phyloP scores from a whole-genome alignment of 1,140 invertebrate genomes.

The Drosophila ananassae region DNA sequence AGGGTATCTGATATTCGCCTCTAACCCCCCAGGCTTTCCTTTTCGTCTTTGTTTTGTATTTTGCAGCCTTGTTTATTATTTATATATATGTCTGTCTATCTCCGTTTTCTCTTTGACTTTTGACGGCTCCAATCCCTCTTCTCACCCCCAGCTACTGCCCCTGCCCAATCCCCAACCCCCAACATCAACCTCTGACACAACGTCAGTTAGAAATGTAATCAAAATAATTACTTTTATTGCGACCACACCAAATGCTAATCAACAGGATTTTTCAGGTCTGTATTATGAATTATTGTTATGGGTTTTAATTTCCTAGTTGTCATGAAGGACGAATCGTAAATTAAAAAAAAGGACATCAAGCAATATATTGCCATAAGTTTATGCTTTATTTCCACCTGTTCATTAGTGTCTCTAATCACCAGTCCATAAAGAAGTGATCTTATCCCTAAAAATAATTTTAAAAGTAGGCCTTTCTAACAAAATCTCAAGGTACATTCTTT shows the following conservation, averaged over 20 bases:
- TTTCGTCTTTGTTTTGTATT: constrained; percentile 36
- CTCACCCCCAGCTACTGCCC: background rate
- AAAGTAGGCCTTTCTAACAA: background rate
- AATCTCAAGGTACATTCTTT: background rate
- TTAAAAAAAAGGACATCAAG: no score
- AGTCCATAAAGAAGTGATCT: no score
- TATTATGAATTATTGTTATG: constrained; percentile 62
- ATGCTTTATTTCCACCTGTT: background rate
- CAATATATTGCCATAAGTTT: background rate
- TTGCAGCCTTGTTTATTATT: constrained; percentile 41
- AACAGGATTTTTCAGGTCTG: constrained; percentile 35
- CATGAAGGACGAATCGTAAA: background rate
- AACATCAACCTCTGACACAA: constrained; percentile 19
- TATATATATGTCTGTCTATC: constrained; percentile 49
- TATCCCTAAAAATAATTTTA: background rate
- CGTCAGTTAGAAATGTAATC: constrained; percentile 69
- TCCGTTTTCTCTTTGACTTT: constrained; percentile 33
- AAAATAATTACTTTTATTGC: constrained; percentile 75
- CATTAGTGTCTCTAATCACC: no score
- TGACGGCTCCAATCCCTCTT: constrained; percentile 9
- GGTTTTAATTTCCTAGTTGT: constrained; percentile 56
- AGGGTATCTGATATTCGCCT: background rate
- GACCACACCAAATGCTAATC: constrained; percentile 66
- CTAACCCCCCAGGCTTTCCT: background rate
- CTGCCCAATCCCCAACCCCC: background rate